phyloP scores from a whole-genome alignment of 1,140 invertebrate species.

The Solen grandis region DNA sequence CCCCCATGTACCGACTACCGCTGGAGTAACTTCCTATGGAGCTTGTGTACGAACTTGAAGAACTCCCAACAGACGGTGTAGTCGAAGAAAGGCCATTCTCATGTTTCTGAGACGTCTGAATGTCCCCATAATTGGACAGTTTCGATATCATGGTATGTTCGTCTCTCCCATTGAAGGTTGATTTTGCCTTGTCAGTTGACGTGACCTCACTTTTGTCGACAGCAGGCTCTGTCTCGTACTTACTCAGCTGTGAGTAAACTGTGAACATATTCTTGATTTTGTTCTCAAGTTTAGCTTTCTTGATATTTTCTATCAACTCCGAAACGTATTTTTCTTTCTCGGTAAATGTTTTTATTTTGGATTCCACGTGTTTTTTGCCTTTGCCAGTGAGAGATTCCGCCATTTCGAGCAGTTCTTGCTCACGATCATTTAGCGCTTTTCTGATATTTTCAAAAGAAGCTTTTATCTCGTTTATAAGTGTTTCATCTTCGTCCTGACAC shows the following conservation, averaged over 20 bases:
- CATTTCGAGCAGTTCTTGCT: constrained; percentile 63
- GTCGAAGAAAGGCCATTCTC: constrained; percentile 13
- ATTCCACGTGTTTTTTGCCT: constrained; percentile 58
- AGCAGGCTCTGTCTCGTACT: constrained; percentile 57
- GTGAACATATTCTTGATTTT: constrained; percentile 69
- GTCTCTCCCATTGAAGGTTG: constrained; percentile 59
- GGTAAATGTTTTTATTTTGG: constrained; percentile 54
- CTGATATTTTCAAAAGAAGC: constrained; percentile 61
- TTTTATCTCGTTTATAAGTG: constrained; percentile 61
- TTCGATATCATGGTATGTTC: constrained; percentile 59
- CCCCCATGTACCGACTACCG: too few species aligned
- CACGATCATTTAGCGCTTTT: constrained; percentile 59
- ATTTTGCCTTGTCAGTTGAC: constrained; percentile 60
- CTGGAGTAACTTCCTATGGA: neutral
- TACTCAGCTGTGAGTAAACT: constrained; percentile 59
- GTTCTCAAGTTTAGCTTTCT: constrained; percentile 59
- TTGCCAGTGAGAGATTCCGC: constrained; percentile 53
- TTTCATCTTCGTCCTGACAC: constrained; percentile 52
- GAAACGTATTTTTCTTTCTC: constrained; percentile 44
- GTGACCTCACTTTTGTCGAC: constrained; percentile 60
- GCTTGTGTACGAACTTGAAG: neutral
- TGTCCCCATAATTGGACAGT: constrained; percentile 66
- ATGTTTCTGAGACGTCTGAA: constrained; percentile 33
- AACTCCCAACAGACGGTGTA: neutral
- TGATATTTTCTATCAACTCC: constrained; percentile 54